Conservation (phyloP, 2,888 invertebrate species). For the Hydraecia micacea region DNA sequence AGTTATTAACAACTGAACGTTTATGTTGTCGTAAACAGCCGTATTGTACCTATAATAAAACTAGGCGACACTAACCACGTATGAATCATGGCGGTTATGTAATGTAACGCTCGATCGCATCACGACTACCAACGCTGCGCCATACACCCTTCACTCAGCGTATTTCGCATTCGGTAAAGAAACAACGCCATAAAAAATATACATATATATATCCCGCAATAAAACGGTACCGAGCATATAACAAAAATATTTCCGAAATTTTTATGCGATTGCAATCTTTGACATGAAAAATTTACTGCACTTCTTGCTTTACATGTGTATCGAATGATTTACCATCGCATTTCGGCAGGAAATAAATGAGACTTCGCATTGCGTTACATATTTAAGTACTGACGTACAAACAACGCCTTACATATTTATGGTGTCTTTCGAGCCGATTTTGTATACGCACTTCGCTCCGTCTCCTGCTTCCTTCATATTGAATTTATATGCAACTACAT, state of each 20-base stretch:
- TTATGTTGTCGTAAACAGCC: conserved; percentile 50
- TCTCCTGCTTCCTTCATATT: conserved; percentile 40
- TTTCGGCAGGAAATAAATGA: conserved; percentile 43
- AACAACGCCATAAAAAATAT: conserved; percentile 41
- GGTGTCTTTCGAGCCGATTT: conserved; percentile 29
- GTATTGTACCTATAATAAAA: conserved; percentile 46
- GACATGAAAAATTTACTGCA: conserved; percentile 54
- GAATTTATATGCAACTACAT: conserved; percentile 49
- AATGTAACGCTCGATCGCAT: conserved; percentile 65
- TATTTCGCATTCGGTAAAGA: conserved; percentile 39
- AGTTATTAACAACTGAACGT: conserved; percentile 41
- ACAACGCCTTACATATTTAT: conserved; percentile 46
- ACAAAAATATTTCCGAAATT: conserved; percentile 51
- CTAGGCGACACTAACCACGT: conserved; percentile 54
- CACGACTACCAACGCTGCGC: conserved; percentile 58
- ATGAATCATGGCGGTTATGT: conserved; percentile 68
- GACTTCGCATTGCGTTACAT: conserved; percentile 43
- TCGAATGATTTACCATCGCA: conserved; percentile 48
- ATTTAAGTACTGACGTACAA: conserved; percentile 40
- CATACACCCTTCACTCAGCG: conserved; percentile 15
- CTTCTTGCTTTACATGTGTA: conserved; percentile 49
- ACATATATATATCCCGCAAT: conserved; percentile 40
- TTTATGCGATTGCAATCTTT: conserved; percentile 60
- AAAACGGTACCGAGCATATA: conserved; percentile 53
- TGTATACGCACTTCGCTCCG: conserved; percentile 11